Conservation (phyloP, 2,113 vertebrate species). For the Mola mola region DNA sequence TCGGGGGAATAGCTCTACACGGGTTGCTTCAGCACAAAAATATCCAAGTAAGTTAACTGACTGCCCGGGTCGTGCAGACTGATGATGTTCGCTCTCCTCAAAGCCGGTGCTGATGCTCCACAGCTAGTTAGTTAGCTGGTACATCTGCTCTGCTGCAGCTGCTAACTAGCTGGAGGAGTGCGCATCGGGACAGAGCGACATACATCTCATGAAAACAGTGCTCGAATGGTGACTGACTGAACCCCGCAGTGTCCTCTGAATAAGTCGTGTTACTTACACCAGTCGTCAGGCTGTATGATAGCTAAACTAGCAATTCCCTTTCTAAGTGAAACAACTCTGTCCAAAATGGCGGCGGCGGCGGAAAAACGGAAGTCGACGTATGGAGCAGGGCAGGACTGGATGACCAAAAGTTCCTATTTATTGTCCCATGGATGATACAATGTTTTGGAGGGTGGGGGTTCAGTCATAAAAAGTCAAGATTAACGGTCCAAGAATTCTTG, state of each 20-base stretch:
- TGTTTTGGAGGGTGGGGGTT: slow-evolving; percentile 1
- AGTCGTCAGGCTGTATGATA: slow-evolving; percentile 11
- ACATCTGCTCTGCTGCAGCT: slow-evolving; percentile 23
- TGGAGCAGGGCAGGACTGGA: neutral
- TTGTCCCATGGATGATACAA: neutral
- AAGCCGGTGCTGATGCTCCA: slow-evolving; percentile 60
- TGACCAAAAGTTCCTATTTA: slow-evolving; percentile 5
- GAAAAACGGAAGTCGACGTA: slow-evolving; percentile 68
- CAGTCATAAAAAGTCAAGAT: too few relatives aligned
- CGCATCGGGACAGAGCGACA: neutral
- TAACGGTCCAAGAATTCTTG: too few relatives aligned
- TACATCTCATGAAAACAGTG: neutral
- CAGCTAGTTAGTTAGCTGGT: slow-evolving; percentile 51
- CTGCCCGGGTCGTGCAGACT: slow-evolving; percentile 5
- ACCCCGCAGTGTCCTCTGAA: neutral
- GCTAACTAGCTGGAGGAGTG: neutral
- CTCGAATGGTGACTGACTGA: neutral
- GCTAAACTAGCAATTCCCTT: slow-evolving; percentile 39
- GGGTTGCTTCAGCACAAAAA: slow-evolving; percentile 18
- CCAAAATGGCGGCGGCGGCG: slow-evolving; percentile 77
- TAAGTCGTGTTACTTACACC: neutral
- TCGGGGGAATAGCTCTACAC: neutral
- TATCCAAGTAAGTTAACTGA: neutral
- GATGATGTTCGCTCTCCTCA: slow-evolving; percentile 35
- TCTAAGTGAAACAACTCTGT: slow-evolving; percentile 47